phyloP scores from a whole-genome alignment of 2,888 invertebrate genomes.

The Xestia xanthographa region DNA sequence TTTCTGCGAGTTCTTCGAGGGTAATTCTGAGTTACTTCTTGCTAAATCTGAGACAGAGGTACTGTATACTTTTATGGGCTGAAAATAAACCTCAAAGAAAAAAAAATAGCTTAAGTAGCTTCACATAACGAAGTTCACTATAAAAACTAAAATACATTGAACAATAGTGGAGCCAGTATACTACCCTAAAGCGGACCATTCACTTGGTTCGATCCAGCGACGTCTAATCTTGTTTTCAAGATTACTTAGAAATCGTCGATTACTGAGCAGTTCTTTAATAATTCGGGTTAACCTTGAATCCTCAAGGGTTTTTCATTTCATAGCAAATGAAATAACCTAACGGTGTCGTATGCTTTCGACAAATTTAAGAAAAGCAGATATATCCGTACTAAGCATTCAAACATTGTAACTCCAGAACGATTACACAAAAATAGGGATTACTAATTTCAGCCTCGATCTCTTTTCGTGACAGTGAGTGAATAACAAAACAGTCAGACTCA shows the following conservation, averaged over 20 bases:
- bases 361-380: slow-evolving; percentile 12
- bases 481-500: background rate
- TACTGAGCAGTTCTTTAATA: background rate
- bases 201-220: slow-evolving; percentile 1
- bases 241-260: background rate
- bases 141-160: background rate
- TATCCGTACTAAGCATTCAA: background rate
- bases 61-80: too few species aligned
- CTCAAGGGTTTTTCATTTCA: background rate
- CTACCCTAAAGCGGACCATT: background rate
- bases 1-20: background rate
- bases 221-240: background rate
- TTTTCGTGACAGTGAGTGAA: slow-evolving; percentile 34
- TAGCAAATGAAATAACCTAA: background rate
- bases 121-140: background rate
- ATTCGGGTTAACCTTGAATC: background rate
- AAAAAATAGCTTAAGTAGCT: background rate
- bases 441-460: slow-evolving; percentile 18
- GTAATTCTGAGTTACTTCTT: background rate
- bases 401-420: background rate
- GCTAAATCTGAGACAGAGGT: background rate
- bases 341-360: slow-evolving; percentile 3
- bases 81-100: too few species aligned
- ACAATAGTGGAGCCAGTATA: slow-evolving; percentile 1
- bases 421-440: slow-evolving; percentile 1